A percentile compares a stretch with the other conserved stretches of the same genome.
Evolutionary conservation across 2,888 invertebrate species (phyloP).

Genomic region (Microdon myrmicae): DNA sequence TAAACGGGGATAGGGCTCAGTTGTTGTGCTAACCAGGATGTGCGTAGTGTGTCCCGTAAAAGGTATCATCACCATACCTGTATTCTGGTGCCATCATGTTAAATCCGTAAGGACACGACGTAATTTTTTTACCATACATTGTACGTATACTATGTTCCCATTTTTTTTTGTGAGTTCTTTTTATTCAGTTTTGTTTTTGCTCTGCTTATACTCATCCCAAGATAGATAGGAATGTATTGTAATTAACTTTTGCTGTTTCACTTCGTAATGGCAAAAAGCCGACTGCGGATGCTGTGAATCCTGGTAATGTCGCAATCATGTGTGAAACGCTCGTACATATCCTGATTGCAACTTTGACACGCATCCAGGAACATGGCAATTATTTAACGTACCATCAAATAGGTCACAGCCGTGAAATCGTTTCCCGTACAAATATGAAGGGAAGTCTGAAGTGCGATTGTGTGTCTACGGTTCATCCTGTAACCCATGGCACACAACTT

Average conservation of each 20-base stretch:
- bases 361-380: slow-evolving; percentile 11
- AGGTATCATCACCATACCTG: no score
- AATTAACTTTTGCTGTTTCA: slow-evolving; percentile 51
- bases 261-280: no score
- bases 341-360: slow-evolving; percentile 35
- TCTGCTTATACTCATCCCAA: not conserved
- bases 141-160: slow-evolving; percentile 4
- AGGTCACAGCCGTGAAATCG: not conserved
- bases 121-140: no score
- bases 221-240: slow-evolving; percentile 8
- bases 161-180: slow-evolving; percentile 43
- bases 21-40: no score
- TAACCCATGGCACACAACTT: not conserved
- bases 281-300: slow-evolving; percentile 43
- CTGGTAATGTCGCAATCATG: slow-evolving; percentile 43
- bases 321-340: slow-evolving; percentile 44
- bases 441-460: no score
- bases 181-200: slow-evolving; percentile 38
- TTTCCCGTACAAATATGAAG: slow-evolving; percentile 1
- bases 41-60: no score
- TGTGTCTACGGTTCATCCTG: slow-evolving; percentile 2
- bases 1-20: slow-evolving; percentile 20
- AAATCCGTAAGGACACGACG: no score
- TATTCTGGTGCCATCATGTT: no score
- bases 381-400: slow-evolving; percentile 23